Base-by-base conservation (phyloP, 2,113 vertebrate genomes). In the Neogobius melanostomus region DNA sequence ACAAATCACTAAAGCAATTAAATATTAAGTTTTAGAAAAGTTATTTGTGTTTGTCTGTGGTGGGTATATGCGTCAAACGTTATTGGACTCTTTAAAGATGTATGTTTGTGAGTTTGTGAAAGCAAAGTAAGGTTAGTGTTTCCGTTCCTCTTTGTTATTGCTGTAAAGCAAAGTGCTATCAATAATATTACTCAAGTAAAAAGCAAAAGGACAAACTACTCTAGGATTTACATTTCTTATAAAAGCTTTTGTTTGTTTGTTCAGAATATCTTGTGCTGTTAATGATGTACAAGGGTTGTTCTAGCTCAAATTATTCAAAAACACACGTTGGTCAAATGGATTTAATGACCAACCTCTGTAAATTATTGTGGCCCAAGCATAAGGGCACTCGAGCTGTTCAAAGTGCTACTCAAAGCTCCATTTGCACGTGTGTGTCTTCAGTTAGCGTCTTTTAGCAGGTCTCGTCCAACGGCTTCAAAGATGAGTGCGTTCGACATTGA, bases 261-360 rank as follows among this genome's bases (percentile, higher is more conserved):
- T 6, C 16, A 9, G n/a, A 53, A 16, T n/a, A 12, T 42, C 50
- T 79, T 46, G 60, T 60, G 52, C 72, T 65, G 47, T 56, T 45
- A 21, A 36, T 60, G 68, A 63, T 64, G 69, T 82, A 56, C 76
- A 71, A 80, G 76, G 80, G 86, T 81, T 71, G 73, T 81, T 75
- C 83, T 69, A 80, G 80, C 67, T 46, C 69, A 63, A 76, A 68
- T 79, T 82, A 62, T 73, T 76, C 72, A 63, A 74, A 84, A 85
- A 81, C 86, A 85, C 69, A 76, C 85, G 89, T 83, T 82, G 64
- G 71, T 83, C 81, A 85, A 84, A 86, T 89, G 77, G 85, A 81
- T 87, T 86, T 84, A 86, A 82, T 84, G 28, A 4, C 21, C 1
- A 2, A 75, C 71, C 81, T 79, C 60, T 74, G 82, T 87, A 82